phyloP scores from a whole-genome alignment of 2,888 invertebrate genomes.

The Chromoteleia sp. region DNA sequence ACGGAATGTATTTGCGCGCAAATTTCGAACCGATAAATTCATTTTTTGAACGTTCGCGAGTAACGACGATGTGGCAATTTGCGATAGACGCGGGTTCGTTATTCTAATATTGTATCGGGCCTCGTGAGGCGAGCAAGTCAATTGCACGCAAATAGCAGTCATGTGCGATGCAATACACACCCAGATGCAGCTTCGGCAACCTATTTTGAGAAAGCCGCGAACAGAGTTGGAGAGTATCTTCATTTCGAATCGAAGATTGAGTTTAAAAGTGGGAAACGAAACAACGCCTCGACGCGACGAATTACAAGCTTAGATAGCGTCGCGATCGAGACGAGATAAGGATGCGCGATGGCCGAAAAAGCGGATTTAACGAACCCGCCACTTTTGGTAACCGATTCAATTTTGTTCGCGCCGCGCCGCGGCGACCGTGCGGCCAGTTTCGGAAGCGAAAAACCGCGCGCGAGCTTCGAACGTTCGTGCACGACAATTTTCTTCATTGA shows the following conservation, averaged over 20 bases:
- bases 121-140: constrained; percentile 53
- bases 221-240: constrained; percentile 36
- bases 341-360: constrained; percentile 23
- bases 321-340: constrained; percentile 3
- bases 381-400: no score
- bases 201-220: constrained; percentile 68
- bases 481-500: constrained; percentile 36
- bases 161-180: constrained; percentile 64
- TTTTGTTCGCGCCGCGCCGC: no score
- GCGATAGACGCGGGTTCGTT: constrained; percentile 36
- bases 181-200: constrained; percentile 67
- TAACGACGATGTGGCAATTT: constrained; percentile 21
- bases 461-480: constrained; percentile 19
- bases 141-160: constrained; percentile 69
- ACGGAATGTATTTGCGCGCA: no score
- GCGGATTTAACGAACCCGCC: constrained; percentile 21
- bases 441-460: no score
- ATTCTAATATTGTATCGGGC: constrained; percentile 67
- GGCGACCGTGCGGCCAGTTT: no score
- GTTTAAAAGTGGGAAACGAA: constrained; percentile 43
- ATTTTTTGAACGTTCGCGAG: not conserved
- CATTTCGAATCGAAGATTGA: constrained; percentile 53
- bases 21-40: no score
- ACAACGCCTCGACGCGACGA: constrained; percentile 22
- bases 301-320: constrained; percentile 23